A percentile compares a stretch with the other conserved stretches of the same genome.
phyloP scores from a whole-genome alignment of 2,888 invertebrate genomes.

The Hydriomena furcata region DNA sequence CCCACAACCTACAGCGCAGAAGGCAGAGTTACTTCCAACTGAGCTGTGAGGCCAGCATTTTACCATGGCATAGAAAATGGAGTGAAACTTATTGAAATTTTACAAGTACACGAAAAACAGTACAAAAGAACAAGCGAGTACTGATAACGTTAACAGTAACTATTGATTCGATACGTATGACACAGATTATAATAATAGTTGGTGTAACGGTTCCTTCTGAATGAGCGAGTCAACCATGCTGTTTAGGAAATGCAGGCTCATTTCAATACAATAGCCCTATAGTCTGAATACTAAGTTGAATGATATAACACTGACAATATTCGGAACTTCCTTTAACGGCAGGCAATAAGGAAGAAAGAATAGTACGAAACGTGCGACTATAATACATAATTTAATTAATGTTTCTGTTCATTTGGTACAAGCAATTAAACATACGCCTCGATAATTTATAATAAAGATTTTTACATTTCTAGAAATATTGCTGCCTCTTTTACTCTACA shows the following conservation, averaged over 20 bases:
- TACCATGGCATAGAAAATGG: no score
- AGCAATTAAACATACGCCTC: no score
- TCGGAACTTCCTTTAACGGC: slow-evolving; percentile 25
- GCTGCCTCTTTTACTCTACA: no score
- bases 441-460: no score
- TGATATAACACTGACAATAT: slow-evolving; percentile 28
- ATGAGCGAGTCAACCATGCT: slow-evolving; percentile 42
- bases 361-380: no score
- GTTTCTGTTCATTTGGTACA: no score
- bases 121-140: slow-evolving; percentile 39
- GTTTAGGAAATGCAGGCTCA: slow-evolving; percentile 42
- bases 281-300: slow-evolving; percentile 32
- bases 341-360: not conserved
- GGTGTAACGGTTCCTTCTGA: slow-evolving; percentile 54
- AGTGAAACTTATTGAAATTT: slow-evolving; percentile 7
- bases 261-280: slow-evolving; percentile 43
- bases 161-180: slow-evolving; percentile 49
- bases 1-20: no score
- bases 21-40: no score
- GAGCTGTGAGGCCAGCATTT: no score
- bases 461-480: no score
- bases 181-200: slow-evolving; percentile 20
- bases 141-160: slow-evolving; percentile 64
- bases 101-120: slow-evolving; percentile 6
- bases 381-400: no score